A percentile compares a stretch with the other conserved stretches of the same genome.
phyloP scores from a whole-genome alignment of 92 coral and sea anemone species.

The Phenganax subtilis region DNA sequence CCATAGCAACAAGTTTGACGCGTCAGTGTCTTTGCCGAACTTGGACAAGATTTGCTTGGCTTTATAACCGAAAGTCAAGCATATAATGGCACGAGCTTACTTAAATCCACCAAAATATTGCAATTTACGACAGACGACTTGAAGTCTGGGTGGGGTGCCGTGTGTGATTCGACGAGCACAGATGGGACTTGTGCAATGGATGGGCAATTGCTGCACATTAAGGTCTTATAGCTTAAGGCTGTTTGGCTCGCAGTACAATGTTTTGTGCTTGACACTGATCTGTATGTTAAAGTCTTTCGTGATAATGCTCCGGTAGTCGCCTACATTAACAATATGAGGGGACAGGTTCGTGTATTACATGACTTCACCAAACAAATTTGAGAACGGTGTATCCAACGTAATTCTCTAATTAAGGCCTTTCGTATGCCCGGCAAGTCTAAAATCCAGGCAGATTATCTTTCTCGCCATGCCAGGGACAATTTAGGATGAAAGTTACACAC shows the following conservation, averaged over 20 bases:
- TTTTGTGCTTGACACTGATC: not conserved
- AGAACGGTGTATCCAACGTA: no score
- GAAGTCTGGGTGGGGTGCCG: not conserved
- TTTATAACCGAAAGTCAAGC: not conserved
- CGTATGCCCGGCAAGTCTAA: no score
- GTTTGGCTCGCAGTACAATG: conserved; percentile 1
- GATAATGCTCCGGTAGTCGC: not conserved
- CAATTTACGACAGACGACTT: not conserved
- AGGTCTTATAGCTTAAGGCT: not conserved
- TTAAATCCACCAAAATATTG: not conserved
- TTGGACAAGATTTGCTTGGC: not conserved
- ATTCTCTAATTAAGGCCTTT: no score
- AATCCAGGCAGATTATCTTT: no score
- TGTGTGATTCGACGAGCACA: not conserved
- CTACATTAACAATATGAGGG: not conserved
- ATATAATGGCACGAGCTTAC: not conserved
- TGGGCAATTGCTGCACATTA: not conserved
- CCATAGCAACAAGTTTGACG: not conserved
- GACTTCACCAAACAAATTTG: no score
- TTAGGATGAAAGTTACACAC: no score
- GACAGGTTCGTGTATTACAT: not conserved
- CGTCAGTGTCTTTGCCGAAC: not conserved
- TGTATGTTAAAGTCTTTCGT: not conserved
- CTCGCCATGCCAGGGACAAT: no score
- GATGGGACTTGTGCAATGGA: not conserved